Evolutionary conservation across 2,113 vertebrate species (phyloP), one percentile per base, ranked within the genome.

Genomic region (Mustela nigripes): DNA sequence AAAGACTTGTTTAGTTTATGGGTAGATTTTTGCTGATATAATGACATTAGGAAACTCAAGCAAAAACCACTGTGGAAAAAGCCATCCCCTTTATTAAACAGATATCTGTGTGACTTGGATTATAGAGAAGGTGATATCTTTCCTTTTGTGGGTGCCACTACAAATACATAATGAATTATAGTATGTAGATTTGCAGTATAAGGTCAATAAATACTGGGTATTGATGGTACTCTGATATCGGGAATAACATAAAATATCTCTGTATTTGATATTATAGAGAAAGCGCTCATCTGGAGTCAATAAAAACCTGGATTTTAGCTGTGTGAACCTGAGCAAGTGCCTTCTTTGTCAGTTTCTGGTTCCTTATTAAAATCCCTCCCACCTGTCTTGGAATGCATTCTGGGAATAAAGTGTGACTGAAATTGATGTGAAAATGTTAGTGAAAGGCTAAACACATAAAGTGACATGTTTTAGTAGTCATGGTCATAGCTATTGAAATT

Each of bases 21-120:
- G 9, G 4, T 63, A 62, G 22, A 21, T 39, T 50, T 92, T 88
- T 95, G 4, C 5, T 88, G 63, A n/a, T 1, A 16, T 31, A 48
- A 74, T 62, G 22, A 4, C 60, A 81, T 33, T 82, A 80, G 60
- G 21, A 73, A 85, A 79, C 15, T 50, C 0, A 33, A 65, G 5
- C 10, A 62, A 94, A 96, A 69, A 6, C 39, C 58, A 58, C 11
- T 36, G 16, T 56, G 36, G 76, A 19, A 92, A 73, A 73, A 92
- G 3, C 5, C 1, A 12, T 74, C 3, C 9, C 1, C 11, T 58
- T 65, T 74, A 62, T 12, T 79, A 65, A 36, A 63, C 22, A 76
- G 36, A 7, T n/a, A 82, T 4, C 1, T 12, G 6, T 48, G 6
- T 36, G 45, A 31, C 62, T 84, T 74, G 67, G 24, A 63, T 76